Base-by-base conservation (phyloP, 2,113 vertebrate genomes). In the Chascanopsetta lugubris region DNA sequence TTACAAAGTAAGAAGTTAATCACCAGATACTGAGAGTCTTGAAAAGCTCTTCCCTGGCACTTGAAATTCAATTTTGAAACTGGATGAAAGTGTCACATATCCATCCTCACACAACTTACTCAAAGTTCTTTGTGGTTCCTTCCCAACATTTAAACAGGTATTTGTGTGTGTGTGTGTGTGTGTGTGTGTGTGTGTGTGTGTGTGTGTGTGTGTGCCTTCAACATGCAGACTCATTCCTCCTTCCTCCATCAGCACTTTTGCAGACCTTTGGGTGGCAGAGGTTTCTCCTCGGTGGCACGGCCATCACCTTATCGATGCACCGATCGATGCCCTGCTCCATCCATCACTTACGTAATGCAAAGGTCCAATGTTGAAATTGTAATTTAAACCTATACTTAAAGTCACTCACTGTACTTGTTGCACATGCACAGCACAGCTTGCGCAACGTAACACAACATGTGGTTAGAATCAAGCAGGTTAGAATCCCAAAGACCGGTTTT, bases 211-310 rank as follows among this genome's bases (percentile, higher is more conserved):
- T 26, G 46, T 38, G 26, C 10, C 8, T n/a, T 8, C 8, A 49
- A 61, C 29, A 70, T 55, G 72, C 69, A 79, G 17, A 61, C 25
- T 72, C 50, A 66, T 67, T 60, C 20, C 76, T 69, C 50, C 56
- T 67, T 60, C 20, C 76, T 69, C 50, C 56, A 72, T 87, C 84
- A 84, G 80, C 85, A 85, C 32, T 80, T 69, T 76, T 7, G 36
- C 48, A 50, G 74, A 66, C 68, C 42, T 64, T 57, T 8, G 51
- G 56, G 61, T 85, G 65, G 61, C 42, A 22, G 11, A 68, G 73
- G 69, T 72, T 71, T 29, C 6, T 66, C n/a, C 47, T 71, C 42
- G 17, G 56, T 50, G 53, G 55, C 73, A 55, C 47, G 42, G 6
- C 56, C 68, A 67, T 77, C 75, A 57, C 66, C 46, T 64, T 69